Percentiles rank a stretch among this genome's conserved stretches.
phyloP scores from a whole-genome alignment of 1,140 invertebrate genomes.

The Olivierus martensii region DNA sequence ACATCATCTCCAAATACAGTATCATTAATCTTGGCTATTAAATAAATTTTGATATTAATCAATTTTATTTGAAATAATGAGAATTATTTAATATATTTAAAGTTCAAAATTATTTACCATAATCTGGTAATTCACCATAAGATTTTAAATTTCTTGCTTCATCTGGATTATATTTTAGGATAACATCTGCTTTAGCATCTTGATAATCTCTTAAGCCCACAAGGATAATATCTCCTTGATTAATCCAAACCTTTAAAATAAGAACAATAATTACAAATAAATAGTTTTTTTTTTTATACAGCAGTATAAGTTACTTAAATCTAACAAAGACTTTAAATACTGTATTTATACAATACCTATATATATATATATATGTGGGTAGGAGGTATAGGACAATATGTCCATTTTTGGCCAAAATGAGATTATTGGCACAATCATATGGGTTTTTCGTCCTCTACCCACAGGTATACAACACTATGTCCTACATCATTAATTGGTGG shows the following conservation, averaged over 20 bases:
- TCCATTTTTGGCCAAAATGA: too few relatives aligned
- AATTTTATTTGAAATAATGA: background rate
- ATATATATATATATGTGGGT: too few relatives aligned
- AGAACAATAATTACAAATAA: too few relatives aligned
- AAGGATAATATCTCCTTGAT: slow-evolving; percentile 56
- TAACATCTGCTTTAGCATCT: slow-evolving; percentile 98
- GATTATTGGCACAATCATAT: too few relatives aligned
- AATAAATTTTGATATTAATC: slow-evolving; percentile 10
- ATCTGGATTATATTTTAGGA: slow-evolving; percentile 97
- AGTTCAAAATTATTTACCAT: slow-evolving; percentile 39
- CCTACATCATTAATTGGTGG: too few relatives aligned
- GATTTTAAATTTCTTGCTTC: slow-evolving; percentile 98
- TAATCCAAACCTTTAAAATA: slow-evolving; percentile 69
- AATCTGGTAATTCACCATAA: slow-evolving; percentile 97
- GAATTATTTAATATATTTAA: background rate
- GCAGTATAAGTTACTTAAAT: too few relatives aligned
- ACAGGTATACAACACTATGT: too few relatives aligned
- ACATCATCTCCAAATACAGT: slow-evolving; percentile 86
- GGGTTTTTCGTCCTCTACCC: too few relatives aligned
- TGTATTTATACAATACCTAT: too few relatives aligned
- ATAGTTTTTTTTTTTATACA: too few relatives aligned
- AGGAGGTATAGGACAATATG: too few relatives aligned
- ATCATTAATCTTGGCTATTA: slow-evolving; percentile 74
- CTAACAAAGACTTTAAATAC: too few relatives aligned
- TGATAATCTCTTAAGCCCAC: slow-evolving; percentile 78